Percentiles rank a stretch among this genome's conserved stretches.
phyloP scores from a whole-genome alignment of 2,113 vertebrate genomes.

The Lepus europaeus region DNA sequence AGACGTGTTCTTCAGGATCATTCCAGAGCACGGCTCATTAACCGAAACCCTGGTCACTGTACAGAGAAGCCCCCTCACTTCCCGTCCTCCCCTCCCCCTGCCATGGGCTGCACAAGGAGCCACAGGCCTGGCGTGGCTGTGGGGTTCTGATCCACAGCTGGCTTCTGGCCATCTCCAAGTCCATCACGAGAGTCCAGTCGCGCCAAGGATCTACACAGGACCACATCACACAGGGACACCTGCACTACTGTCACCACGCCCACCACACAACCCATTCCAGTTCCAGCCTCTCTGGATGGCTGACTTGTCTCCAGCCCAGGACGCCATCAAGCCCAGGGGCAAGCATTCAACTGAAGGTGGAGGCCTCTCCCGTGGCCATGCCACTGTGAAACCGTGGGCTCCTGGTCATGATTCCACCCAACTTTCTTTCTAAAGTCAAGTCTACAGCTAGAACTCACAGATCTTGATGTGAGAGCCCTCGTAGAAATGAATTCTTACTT shows the following conservation, averaged over 20 bases:
- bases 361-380: background rate
- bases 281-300: background rate
- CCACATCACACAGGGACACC: background rate
- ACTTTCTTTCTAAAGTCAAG: background rate
- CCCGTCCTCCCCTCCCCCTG: background rate
- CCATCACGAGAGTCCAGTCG: too few species aligned
- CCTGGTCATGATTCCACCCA: background rate
- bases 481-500: background rate
- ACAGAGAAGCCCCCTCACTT: background rate
- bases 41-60: background rate
- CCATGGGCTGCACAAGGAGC: too few species aligned
- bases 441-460: background rate
- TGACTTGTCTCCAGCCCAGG: background rate
- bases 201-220: background rate
- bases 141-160: background rate
- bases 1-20: rapidly evolving
- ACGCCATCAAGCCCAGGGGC: rapidly evolving
- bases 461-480: background rate
- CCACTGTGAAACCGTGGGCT: background rate
- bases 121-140: rapidly evolving
- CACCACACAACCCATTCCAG: background rate
- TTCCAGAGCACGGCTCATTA: background rate
- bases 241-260: background rate
- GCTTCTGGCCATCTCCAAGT: background rate
- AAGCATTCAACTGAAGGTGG: rapidly evolving